These are phyloP conservation scores for Netelia inedita DNA, from an alignment of 2,888 invertebrate species.

Conservation along the genomic window DNA sequence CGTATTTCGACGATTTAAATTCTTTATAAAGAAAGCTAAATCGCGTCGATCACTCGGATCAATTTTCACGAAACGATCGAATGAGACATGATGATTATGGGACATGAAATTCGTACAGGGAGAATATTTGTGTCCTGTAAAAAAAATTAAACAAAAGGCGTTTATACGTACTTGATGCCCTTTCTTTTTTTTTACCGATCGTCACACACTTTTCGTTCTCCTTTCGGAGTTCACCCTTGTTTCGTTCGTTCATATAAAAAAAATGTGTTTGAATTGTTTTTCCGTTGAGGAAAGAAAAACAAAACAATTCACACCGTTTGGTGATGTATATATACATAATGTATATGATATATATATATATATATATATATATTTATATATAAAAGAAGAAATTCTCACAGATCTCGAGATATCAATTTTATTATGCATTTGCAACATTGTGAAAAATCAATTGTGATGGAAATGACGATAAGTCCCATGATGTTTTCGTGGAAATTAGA, in stretches of 20 bases:
- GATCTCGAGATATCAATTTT: conserved; percentile 29
- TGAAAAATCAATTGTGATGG: neutral
- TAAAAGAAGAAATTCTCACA: conserved; percentile 46
- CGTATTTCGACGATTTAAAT: conserved; percentile 31
- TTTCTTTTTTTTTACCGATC: conserved; percentile 55
- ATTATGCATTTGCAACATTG: conserved; percentile 36
- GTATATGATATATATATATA: neutral
- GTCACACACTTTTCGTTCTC: conserved; percentile 43
- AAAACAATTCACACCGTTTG: conserved; percentile 28
- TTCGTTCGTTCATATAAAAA: conserved; percentile 66
- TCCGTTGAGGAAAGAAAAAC: conserved; percentile 55
- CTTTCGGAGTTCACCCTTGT: conserved; percentile 64
- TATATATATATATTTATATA: no score
- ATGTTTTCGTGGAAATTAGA: conserved; percentile 20
- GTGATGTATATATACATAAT: conserved; percentile 24
- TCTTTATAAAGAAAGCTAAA: conserved; percentile 17
- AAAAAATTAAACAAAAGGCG: conserved; percentile 19
- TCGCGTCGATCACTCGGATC: neutral
- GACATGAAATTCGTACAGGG: neutral
- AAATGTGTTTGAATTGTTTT: conserved; percentile 59
- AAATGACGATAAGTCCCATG: neutral
- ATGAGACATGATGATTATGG: conserved; percentile 14
- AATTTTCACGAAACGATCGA: neutral
- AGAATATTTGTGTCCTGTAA: neutral
- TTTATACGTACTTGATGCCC: conserved; percentile 61